A percentile compares a stretch with the other conserved stretches of the same genome.
Evolutionary conservation across 2,888 invertebrate species (phyloP).

Genomic region (Odontocolon sp.): DNA sequence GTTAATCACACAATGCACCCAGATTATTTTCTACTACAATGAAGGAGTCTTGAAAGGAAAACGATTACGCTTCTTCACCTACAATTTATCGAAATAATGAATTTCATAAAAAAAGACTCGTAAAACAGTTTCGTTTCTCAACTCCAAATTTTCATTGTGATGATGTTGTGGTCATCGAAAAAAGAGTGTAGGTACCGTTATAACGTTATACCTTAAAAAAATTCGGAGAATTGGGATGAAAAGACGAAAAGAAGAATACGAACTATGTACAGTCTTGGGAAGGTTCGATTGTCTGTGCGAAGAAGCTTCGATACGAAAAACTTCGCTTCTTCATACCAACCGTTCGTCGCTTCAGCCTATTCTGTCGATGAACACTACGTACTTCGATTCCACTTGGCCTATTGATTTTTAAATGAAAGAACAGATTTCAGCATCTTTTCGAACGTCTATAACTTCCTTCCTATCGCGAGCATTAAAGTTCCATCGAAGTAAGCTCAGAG

Average conservation of each 20-base stretch:
- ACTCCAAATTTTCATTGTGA: too few species aligned
- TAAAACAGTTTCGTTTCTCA: too few species aligned
- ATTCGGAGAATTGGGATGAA: background rate
- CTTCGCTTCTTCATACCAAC: constrained; percentile 32
- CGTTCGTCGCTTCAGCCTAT: constrained; percentile 33
- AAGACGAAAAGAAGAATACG: background rate
- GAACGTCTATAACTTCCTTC: background rate
- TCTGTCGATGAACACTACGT: constrained; percentile 37
- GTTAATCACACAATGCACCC: too few species aligned
- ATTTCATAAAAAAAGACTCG: too few species aligned
- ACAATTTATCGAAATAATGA: too few species aligned
- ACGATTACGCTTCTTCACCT: too few species aligned
- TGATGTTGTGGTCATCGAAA: background rate
- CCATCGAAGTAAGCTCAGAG: background rate
- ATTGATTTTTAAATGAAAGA: constrained; percentile 62
- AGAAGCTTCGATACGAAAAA: constrained; percentile 60
- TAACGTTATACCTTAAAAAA: background rate
- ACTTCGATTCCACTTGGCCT: constrained; percentile 59
- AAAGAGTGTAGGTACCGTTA: background rate
- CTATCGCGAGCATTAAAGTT: background rate
- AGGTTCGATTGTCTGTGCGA: constrained; percentile 42
- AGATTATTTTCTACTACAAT: too few species aligned
- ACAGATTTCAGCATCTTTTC: constrained; percentile 55
- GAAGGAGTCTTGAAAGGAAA: too few species aligned
- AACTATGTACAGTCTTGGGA: constrained; percentile 34